Percentiles rank a stretch among this genome's conserved stretches.
Conservation (phyloP, 2,113 vertebrate species). For the Malurus elegans region DNA sequence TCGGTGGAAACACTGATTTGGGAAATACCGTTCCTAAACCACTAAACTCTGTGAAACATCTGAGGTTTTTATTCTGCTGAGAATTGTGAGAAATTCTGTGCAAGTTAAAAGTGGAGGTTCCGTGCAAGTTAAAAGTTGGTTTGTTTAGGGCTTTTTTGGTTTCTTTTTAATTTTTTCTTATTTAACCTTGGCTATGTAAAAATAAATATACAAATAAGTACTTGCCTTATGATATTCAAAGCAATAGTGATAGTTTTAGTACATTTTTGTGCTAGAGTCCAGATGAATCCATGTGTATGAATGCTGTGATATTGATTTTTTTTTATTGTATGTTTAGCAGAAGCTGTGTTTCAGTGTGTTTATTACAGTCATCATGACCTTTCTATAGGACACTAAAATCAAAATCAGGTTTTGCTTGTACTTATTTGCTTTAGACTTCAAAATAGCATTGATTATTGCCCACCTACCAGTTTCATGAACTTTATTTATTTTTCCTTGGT, state of each 20-base stretch:
- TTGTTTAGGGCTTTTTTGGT: neutral
- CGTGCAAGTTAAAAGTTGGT: neutral
- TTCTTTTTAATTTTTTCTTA: neutral
- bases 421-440: neutral
- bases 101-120: neutral
- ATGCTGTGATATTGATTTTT: neutral
- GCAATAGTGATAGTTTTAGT: neutral
- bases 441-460: neutral
- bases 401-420: neutral
- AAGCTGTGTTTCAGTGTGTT: neutral
- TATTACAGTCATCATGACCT: neutral
- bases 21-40: neutral
- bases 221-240: neutral
- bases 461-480: neutral
- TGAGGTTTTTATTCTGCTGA: neutral
- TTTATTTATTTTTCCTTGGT: neutral
- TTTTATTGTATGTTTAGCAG: neutral
- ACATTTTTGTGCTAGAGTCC: neutral
- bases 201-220: neutral
- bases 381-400: neutral
- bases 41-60: neutral
- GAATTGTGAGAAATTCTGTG: neutral
- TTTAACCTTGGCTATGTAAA: neutral
- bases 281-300: neutral
- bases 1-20: neutral